A percentile compares a stretch with the other conserved stretches of the same genome.
phyloP scores from a whole-genome alignment of 2,797 vertebrate species.

The Nothura maculosa region DNA sequence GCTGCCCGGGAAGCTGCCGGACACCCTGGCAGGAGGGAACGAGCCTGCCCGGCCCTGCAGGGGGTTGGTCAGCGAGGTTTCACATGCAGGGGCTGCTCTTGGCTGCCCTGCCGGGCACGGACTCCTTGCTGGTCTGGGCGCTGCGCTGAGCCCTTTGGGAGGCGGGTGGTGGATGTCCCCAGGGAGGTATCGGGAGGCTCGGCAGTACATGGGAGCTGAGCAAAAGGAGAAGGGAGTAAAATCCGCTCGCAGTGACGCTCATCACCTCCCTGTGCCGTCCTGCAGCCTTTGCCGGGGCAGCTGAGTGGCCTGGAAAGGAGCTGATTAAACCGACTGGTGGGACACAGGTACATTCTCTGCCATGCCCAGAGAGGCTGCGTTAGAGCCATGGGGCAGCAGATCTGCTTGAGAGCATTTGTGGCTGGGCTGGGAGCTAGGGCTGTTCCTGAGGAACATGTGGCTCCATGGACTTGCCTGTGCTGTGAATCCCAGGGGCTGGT shows the following conservation, averaged over 20 bases:
- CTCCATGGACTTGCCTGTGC: background rate
- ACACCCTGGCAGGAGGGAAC: too few species aligned
- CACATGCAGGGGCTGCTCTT: too few species aligned
- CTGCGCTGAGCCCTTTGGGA: background rate
- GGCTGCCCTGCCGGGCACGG: too few species aligned
- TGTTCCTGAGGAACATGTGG: background rate
- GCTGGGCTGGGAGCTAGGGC: background rate
- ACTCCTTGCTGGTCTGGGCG: too few species aligned
- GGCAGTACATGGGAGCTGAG: background rate
- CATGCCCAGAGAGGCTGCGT: background rate
- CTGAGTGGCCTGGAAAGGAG: rapidly evolving
- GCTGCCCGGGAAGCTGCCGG: too few species aligned
- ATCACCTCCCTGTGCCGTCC: background rate
- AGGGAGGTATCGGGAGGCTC: background rate
- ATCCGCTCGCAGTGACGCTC: background rate
- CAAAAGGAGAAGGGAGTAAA: background rate
- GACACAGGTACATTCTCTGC: background rate
- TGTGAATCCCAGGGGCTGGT: background rate
- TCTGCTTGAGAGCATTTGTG: background rate
- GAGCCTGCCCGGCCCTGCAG: too few species aligned
- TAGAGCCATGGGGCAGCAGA: rapidly evolving
- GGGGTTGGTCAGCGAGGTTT: too few species aligned
- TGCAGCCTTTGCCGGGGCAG: background rate
- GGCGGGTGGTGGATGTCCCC: background rate
- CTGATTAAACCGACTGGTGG: background rate